Conservation (phyloP, 1,140 invertebrate genomes). For the Drosophila dunni region DNA sequence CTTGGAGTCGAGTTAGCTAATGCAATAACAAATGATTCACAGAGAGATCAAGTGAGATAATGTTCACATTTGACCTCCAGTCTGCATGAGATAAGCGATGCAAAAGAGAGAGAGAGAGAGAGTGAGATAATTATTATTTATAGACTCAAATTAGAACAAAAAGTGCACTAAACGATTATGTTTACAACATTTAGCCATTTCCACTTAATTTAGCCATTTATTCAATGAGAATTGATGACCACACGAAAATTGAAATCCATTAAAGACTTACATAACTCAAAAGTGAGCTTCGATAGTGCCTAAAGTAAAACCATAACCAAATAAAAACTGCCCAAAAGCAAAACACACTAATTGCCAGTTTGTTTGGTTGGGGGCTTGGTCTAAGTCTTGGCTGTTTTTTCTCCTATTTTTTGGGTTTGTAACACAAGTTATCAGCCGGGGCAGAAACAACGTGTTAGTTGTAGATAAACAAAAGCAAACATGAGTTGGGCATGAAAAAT, state of each 20-base stretch:
- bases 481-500: constrained; percentile 46
- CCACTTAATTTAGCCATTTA: constrained; percentile 13
- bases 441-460: constrained; percentile 57
- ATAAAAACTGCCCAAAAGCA: constrained; percentile 33
- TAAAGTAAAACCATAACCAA: constrained; percentile 28
- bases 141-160: neutral
- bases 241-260: constrained; percentile 19
- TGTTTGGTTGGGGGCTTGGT: constrained; percentile 24
- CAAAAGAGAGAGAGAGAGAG: neutral
- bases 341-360: constrained; percentile 46
- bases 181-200: constrained; percentile 5
- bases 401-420: constrained; percentile 14
- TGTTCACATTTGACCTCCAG: constrained; percentile 12
- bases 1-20: neutral
- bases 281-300: constrained; percentile 30
- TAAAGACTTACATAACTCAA: constrained; percentile 30
- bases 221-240: constrained; percentile 13
- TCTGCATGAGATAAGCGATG: constrained; percentile 28
- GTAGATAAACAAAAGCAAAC: constrained; percentile 65
- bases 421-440: constrained; percentile 65
- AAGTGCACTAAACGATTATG: neutral
- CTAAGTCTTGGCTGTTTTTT: neutral
- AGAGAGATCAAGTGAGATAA: constrained; percentile 23
- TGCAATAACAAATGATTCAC: constrained; percentile 18
- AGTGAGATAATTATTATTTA: neutral